Base-by-base conservation (phyloP, 2,797 vertebrate genomes). In the Aldrovandia affinis region DNA sequence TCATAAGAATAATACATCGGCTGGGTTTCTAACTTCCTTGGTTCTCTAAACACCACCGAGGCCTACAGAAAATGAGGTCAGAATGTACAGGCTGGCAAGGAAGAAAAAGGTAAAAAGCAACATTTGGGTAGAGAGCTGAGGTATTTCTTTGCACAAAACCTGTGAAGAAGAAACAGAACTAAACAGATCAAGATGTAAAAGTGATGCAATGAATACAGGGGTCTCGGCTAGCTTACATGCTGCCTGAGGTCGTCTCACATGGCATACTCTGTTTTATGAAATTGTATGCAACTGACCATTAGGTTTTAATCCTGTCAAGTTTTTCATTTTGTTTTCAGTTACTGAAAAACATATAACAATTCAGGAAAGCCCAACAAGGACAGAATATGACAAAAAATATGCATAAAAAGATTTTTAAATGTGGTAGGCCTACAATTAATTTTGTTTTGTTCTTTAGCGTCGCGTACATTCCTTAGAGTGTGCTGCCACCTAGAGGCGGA, bases 121-220 rank as follows among this genome's bases (percentile, higher is more conserved):
- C 6, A 80, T 68, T 83, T 81, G 18, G 47, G 63, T 44, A 59
- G 61, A 85, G 15, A 86, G 63, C 68, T 84, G 52, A 79, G 39
- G 8, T 50, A 50, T 82, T 79, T 88, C 50, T 80, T 83, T 77
- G 9, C 50, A 54, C 54, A 84, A 86, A 83, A 85, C 59, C 84
- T 84, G 80, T 14, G 39, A 54, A 63, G 42, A 83, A 57, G 85
- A 84, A 84, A 78, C 28, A 54, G 54, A 33, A 59, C 28, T 9
- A n/a, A n/a, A n/a, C 3, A 59, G n/a, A 30, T 57, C 22, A 28
- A 83, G 33, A 47, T 44, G 68, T 73, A 8, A 8, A 65, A n/a
- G 5, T 25, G n/a, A 70, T 2, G 30, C 2, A 10, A 70, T 30
- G 65, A 4, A 36, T 30, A 36, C 18, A 20, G 12, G 57, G 20